Base-by-base conservation (phyloP, 2,888 invertebrate genomes). In the Mimas tiliae region DNA sequence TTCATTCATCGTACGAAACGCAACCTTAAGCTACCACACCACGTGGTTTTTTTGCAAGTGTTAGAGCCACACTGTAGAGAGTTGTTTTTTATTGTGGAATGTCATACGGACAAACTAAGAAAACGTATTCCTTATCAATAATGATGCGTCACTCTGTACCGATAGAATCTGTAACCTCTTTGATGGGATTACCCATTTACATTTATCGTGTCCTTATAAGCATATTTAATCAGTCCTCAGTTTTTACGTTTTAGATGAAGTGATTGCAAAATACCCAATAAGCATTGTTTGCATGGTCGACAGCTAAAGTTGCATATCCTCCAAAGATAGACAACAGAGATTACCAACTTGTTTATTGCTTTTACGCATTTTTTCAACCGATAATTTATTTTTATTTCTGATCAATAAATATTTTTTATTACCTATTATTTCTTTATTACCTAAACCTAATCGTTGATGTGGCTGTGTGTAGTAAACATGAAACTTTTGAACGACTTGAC, bases 161-260 rank as follows among this genome's bases (percentile, higher is more conserved):
- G 19, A 38, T 58, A 16, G 8, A 16, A 58, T 38, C 58, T 19
- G 3, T 11, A 16, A 9, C 16, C 3, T 9, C 16, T 42, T 58
- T 9, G 1, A 16, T 16, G 38, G 58, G 9, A 58, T 38, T 58
- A 58, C 58, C 58, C 38, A 42, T 58, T 58, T 16, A 38, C n/a
- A 58, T 19, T 16, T n/a, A 38, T 38, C 38, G 16, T 38, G 16
- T 8, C 14, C 8, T 12, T n/a, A 38, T 38, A 16, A 38, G 11
- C 19, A 16, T 38, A 19, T 38, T 38, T 33, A 33, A 33, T 33
- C n/a, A n/a, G n/a, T n/a, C n/a, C n/a, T n/a, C n/a, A n/a, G 3
- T n/a, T 14, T 53, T 53, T 12, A 12, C 21, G 11, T 27, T 53
- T 11, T 1, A n/a, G n/a, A 14, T 33, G 53, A 14, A n/a, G 33